Evolutionary conservation across 1,140 invertebrate species (phyloP).

Genomic region (Psilanteris sp.): DNA sequence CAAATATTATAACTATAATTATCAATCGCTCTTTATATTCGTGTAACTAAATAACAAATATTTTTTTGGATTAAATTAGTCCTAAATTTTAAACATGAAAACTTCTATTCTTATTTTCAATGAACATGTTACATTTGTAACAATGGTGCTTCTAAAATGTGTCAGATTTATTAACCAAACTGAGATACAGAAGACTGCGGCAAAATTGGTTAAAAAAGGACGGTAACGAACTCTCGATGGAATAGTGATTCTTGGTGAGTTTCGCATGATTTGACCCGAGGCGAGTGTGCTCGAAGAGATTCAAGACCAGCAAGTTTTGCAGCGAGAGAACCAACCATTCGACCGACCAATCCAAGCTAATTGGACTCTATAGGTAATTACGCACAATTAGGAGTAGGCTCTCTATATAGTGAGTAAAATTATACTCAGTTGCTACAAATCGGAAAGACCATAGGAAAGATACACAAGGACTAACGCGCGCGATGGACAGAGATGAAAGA

Average conservation of each 20-base stretch:
- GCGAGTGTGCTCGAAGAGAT: conserved; percentile 41
- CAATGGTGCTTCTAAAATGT: too few relatives aligned
- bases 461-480: conserved; percentile 7
- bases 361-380: conserved; percentile 71
- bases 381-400: conserved; percentile 72
- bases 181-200: not conserved
- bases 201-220: conserved; percentile 13
- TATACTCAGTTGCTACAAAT: conserved; percentile 62
- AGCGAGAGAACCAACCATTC: conserved; percentile 42
- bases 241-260: conserved; percentile 41
- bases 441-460: conserved; percentile 19
- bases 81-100: too few relatives aligned
- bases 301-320: conserved; percentile 49
- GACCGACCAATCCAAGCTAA: conserved; percentile 58
- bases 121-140: too few relatives aligned
- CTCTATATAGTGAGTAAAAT: conserved; percentile 52
- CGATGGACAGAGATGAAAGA: conserved; percentile 45
- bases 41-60: too few relatives aligned
- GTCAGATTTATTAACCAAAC: conserved; percentile 3
- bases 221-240: conserved; percentile 14
- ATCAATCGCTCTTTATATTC: too few relatives aligned
- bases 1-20: too few relatives aligned
- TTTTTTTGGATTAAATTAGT: too few relatives aligned
- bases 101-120: too few relatives aligned
- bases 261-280: conserved; percentile 61